These are phyloP conservation scores for Torymus tubicola DNA, from an alignment of 2,888 invertebrate genomes.

Conservation along the genomic window DNA sequence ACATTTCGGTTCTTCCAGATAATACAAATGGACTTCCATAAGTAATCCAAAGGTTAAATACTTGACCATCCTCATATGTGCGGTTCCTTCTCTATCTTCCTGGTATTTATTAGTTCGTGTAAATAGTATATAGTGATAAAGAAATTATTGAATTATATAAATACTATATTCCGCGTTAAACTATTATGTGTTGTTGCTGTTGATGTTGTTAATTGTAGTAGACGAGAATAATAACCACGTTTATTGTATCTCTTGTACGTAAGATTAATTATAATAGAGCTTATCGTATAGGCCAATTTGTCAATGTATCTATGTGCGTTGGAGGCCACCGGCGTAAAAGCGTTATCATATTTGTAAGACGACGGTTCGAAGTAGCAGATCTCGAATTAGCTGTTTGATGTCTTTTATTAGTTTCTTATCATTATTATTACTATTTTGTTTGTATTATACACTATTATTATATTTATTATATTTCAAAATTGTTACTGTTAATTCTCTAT, in stretches of 20 bases:
- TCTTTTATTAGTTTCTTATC: constrained; percentile 5
- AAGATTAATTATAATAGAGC: constrained; percentile 52
- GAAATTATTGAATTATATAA: constrained; percentile 51
- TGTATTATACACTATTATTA: constrained; percentile 30
- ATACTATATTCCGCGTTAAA: constrained; percentile 68
- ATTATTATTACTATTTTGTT: constrained; percentile 9
- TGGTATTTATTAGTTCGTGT: constrained; percentile 47
- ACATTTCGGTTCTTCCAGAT: constrained; percentile 53
- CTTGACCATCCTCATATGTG: constrained; percentile 19
- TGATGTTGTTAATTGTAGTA: constrained; percentile 74
- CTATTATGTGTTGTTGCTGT: constrained; percentile 76
- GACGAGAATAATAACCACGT: constrained; percentile 52
- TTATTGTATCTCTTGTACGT: constrained; percentile 59
- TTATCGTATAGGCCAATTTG: constrained; percentile 39
- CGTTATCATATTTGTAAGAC: constrained; percentile 42
- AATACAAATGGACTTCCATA: constrained; percentile 50
- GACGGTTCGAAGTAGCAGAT: constrained; percentile 50
- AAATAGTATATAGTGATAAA: constrained; percentile 37
- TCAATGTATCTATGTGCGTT: constrained; percentile 31
- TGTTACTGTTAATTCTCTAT: constrained; percentile 30
- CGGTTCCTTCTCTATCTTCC: constrained; percentile 42
- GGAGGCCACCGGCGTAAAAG: constrained; percentile 8
- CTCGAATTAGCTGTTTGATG: constrained; percentile 30
- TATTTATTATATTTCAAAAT: constrained; percentile 19
- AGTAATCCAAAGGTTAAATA: constrained; percentile 39